Conservation (phyloP, 2,797 vertebrate species). For the Anguilla marmorata region DNA sequence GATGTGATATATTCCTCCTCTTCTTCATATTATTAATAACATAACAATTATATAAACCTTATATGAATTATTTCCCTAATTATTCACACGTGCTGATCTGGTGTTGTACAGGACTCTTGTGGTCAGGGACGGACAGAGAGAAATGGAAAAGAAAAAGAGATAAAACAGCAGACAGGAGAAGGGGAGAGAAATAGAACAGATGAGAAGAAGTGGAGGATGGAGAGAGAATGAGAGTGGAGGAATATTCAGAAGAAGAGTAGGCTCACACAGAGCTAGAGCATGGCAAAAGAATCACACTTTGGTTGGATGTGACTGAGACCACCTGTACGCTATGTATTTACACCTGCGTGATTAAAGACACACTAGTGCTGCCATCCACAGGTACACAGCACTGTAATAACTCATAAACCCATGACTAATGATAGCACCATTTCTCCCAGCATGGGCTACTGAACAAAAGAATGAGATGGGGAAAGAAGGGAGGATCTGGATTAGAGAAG, state of each 20-base stretch:
- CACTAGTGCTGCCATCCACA: neutral
- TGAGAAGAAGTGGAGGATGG: neutral
- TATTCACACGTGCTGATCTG: neutral
- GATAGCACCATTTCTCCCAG: neutral
- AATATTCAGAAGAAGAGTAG: neutral
- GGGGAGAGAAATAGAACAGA: neutral
- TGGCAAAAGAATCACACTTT: no score
- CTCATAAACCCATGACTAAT: slow-evolving; percentile 18
- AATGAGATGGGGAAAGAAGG: neutral
- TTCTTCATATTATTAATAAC: neutral
- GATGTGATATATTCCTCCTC: neutral
- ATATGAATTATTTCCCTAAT: neutral
- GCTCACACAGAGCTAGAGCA: neutral
- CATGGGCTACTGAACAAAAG: neutral
- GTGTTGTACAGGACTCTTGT: neutral
- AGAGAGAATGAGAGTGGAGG: neutral
- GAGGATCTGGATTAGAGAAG: neutral
- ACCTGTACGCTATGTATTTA: neutral
- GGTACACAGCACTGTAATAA: neutral
- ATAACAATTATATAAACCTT: neutral
- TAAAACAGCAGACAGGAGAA: neutral
- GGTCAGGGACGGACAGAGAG: neutral
- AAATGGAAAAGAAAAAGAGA: neutral
- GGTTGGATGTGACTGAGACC: no score
- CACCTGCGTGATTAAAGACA: neutral